phyloP scores from a whole-genome alignment of 1,140 invertebrate species.

The Mamestra configurata region DNA sequence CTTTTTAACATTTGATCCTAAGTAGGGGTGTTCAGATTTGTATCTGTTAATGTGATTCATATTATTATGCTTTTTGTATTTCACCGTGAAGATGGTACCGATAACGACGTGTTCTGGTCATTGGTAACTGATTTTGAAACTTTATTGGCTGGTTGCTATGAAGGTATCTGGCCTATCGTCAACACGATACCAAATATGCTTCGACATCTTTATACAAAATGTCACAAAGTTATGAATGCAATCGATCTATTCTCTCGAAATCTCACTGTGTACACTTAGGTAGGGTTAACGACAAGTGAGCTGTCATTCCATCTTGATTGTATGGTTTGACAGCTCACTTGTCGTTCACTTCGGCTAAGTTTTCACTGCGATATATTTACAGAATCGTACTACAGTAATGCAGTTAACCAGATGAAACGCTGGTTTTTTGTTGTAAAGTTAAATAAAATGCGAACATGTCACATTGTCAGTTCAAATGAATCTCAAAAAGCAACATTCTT shows the following conservation, averaged over 20 bases:
- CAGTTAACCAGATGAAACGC: too few relatives aligned
- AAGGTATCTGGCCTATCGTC: background rate
- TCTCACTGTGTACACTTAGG: too few relatives aligned
- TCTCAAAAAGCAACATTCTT: background rate
- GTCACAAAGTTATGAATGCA: too few relatives aligned
- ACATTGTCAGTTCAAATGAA: background rate
- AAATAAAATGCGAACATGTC: conserved; percentile 5
- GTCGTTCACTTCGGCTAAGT: too few relatives aligned
- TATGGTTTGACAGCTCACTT: too few relatives aligned
- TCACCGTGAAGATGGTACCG: conserved; percentile 26
- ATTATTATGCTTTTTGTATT: conserved; percentile 19
- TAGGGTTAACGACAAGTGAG: too few relatives aligned
- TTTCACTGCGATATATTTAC: too few relatives aligned
- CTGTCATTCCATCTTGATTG: too few relatives aligned
- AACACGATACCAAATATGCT: too few relatives aligned
- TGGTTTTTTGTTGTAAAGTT: background rate
- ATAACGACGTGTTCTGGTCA: conserved; percentile 4
- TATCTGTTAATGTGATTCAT: conserved; percentile 34
- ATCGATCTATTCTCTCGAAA: too few relatives aligned
- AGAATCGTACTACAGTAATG: too few relatives aligned
- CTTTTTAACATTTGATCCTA: conserved; percentile 38
- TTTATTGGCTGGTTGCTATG: background rate
- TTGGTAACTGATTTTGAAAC: background rate
- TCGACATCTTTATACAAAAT: too few relatives aligned
- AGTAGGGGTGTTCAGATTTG: conserved; percentile 39